These are phyloP conservation scores for Allolobophora icterica DNA, from an alignment of 2,888 invertebrate species.

Conservation along the genomic window DNA sequence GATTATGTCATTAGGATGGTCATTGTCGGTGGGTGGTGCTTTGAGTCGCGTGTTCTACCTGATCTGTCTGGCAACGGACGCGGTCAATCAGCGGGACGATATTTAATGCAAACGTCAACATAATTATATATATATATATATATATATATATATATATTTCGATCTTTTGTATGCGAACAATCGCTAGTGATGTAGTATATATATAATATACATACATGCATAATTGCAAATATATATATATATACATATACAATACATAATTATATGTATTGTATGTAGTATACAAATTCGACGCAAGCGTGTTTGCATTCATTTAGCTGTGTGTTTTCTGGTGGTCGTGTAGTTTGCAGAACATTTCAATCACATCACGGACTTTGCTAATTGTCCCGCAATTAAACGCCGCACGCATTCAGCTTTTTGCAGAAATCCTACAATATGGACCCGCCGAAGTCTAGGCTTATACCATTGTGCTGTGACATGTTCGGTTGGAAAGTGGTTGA, in stretches of 20 bases:
- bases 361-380: not conserved
- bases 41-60: not conserved
- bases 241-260: no score
- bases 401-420: not conserved
- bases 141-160: no score
- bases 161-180: not conserved
- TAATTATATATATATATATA: no score
- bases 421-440: not conserved
- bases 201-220: no score
- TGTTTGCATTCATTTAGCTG: not conserved
- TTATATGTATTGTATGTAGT: no score
- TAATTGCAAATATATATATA: no score
- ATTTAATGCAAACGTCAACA: not conserved
- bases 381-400: not conserved
- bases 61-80: not conserved
- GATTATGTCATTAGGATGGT: slow-evolving; percentile 20
- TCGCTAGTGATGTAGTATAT: not conserved
- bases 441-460: no score
- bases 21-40: not conserved
- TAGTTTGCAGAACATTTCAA: not conserved
- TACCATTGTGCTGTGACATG: not conserved
- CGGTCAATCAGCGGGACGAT: not conserved
- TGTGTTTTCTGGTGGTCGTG: not conserved
- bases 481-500: not conserved
- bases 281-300: not conserved